Base-by-base conservation (phyloP, 2,113 vertebrate genomes). In the Dromas ardeola region DNA sequence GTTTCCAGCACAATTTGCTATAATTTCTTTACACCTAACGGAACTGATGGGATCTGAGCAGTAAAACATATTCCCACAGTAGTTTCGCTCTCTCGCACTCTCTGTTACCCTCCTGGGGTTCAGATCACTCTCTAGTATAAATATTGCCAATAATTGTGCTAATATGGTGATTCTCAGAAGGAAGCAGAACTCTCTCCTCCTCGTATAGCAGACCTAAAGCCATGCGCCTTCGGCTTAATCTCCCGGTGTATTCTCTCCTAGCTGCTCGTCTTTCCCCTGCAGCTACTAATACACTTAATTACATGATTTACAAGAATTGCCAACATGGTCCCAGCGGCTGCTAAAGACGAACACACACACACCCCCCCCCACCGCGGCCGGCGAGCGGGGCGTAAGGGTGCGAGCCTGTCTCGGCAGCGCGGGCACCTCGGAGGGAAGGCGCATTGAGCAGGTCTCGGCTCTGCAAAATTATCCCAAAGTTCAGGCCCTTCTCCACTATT, bases 1-100 rank as follows among this genome's bases (percentile, higher is more conserved):
- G 86, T 88, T 96, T 93, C 66, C 93, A 82, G 61, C 86, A 95
- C 95, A 95, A 88, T 93, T 97, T 94, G 87, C 96, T 81, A 36
- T 95, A 74, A 93, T 90, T 96, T 97, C 95, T 92, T 96, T 87
- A 95, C 90, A 96, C 90, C 90, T 94, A 72, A 91, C 86, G 71
- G 94, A 69, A 96, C 88, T 86, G 95, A 91, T 66, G 93, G 93
- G 84, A 89, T 83, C 79, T 85, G 25, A 91, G 86, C 88, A 32
- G 58, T 40, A 81, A 84, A 90, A 62, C 36, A 5, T 34, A 94
- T 94, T 94, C 92, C 85, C 96, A 74, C 83, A 38, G 93, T 85
- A 90, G 62, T 70, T 92, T 67, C 72, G 5, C 79, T 74, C 92
- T 91, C 84, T 84, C 89, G 29, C 78, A 23, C 94, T 86, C 91